phyloP scores from a whole-genome alignment of 2,113 vertebrate species.

The Cryptotis parvus region DNA sequence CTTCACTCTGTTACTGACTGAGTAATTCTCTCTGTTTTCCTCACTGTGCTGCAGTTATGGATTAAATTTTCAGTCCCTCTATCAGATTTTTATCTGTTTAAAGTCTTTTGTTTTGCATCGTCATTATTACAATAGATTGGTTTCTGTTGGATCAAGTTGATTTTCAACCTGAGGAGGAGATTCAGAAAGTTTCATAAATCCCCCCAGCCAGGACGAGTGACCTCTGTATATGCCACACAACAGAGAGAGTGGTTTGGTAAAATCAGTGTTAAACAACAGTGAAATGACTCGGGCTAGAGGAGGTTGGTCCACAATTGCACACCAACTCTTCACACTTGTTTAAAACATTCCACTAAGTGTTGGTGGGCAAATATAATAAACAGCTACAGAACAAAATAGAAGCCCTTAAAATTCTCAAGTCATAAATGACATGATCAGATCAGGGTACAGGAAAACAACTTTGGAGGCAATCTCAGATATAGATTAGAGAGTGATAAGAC shows the following conservation, averaged over 20 bases:
- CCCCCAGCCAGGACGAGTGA: not conserved
- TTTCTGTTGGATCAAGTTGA: not conserved
- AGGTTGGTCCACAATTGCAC: not conserved
- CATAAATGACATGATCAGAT: conserved; percentile 26
- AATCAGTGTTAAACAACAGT: not conserved
- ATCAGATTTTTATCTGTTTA: conserved; percentile 44
- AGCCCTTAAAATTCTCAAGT: conserved; percentile 48
- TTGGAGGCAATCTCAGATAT: conserved; percentile 46
- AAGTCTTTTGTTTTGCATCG: conserved; percentile 34
- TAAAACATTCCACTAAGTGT: not conserved
- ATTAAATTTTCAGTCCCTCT: conserved; percentile 14
- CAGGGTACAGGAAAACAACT: conserved; percentile 55
- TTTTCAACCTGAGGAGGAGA: conserved; percentile 42
- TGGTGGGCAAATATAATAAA: not conserved
- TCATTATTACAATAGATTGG: conserved; percentile 26
- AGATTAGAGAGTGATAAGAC: not conserved
- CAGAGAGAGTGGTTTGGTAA: not conserved
- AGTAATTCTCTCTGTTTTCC: not conserved
- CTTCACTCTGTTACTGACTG: not conserved
- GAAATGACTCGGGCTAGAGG: conserved; percentile 13
- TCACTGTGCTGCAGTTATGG: not conserved
- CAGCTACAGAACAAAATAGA: not conserved
- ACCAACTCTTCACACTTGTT: not conserved
- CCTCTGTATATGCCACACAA: not conserved
- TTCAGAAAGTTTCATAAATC: not conserved